Percentiles rank a stretch among this genome's conserved stretches.
These are phyloP conservation scores for Chromobotia macracanthus DNA, from an alignment of 2,797 vertebrate genomes.

Conservation along the genomic window DNA sequence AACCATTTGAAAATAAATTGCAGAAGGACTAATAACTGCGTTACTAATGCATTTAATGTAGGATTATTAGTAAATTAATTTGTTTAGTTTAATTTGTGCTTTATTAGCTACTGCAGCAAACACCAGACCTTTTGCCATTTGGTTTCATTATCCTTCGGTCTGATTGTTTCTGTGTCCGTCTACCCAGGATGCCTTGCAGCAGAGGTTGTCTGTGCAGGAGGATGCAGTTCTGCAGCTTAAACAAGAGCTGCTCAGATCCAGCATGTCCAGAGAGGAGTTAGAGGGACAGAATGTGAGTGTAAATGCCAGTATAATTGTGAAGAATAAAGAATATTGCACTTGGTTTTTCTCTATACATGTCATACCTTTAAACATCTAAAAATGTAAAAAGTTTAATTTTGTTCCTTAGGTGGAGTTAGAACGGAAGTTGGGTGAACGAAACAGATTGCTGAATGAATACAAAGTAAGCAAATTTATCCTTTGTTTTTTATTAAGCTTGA, in stretches of 20 bases:
- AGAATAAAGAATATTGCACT: not conserved
- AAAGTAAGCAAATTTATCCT: slow-evolving; percentile 75
- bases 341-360: not conserved
- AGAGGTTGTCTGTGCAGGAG: slow-evolving; percentile 91
- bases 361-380: not conserved
- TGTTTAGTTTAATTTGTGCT: not conserved
- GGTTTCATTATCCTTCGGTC: not conserved
- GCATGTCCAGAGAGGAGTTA: slow-evolving; percentile 94
- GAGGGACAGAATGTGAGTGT: slow-evolving; percentile 91
- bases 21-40: too few species aligned
- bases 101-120: slow-evolving; percentile 2
- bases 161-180: slow-evolving; percentile 4
- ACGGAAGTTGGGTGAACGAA: slow-evolving; percentile 89
- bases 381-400: slow-evolving; percentile 44
- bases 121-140: not conserved
- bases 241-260: slow-evolving; percentile 92
- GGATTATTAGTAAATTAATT: too few species aligned
- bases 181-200: slow-evolving; percentile 92
- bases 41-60: too few species aligned
- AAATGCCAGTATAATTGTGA: not conserved
- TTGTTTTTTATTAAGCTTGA: not conserved
- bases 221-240: slow-evolving; percentile 92
- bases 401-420: slow-evolving; percentile 86
- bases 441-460: slow-evolving; percentile 86
- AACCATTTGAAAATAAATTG: not conserved